Conservation (phyloP, 2,888 invertebrate species). For the Tiliacea aurago region DNA sequence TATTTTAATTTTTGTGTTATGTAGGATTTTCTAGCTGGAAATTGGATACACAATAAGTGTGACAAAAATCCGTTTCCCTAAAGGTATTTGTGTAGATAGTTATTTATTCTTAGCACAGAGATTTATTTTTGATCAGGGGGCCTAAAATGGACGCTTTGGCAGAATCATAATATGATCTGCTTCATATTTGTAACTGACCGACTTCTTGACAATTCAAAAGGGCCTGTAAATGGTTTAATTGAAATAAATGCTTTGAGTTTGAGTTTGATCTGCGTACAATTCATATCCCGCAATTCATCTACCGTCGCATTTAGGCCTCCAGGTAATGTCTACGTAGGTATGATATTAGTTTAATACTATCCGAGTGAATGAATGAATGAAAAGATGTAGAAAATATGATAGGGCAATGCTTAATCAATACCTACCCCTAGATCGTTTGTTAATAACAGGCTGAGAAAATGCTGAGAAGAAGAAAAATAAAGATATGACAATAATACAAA, state of each 20-base stretch:
- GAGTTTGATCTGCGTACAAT: too few species aligned
- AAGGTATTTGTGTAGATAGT: background rate
- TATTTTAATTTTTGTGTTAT: constrained; percentile 42
- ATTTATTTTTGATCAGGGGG: background rate
- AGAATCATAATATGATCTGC: too few species aligned
- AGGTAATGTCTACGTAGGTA: background rate
- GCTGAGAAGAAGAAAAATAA: background rate
- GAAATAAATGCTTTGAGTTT: too few species aligned
- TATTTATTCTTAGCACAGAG: background rate
- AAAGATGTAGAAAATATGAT: too few species aligned
- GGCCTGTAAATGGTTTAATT: too few species aligned
- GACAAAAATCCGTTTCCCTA: background rate
- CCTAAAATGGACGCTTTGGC: too few species aligned
- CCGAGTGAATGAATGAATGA: background rate
- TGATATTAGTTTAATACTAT: background rate
- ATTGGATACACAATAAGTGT: constrained; percentile 13
- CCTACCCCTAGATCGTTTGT: background rate
- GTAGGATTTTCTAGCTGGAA: constrained; percentile 1
- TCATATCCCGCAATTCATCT: too few species aligned
- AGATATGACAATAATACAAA: background rate
- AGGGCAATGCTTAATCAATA: too few species aligned
- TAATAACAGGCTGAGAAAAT: constrained; percentile 14
- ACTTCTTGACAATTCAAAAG: too few species aligned
- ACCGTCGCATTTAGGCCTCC: too few species aligned
- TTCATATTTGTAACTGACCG: too few species aligned